phyloP scores from a whole-genome alignment of 1,140 invertebrate genomes.

The Mylabris phalerata region DNA sequence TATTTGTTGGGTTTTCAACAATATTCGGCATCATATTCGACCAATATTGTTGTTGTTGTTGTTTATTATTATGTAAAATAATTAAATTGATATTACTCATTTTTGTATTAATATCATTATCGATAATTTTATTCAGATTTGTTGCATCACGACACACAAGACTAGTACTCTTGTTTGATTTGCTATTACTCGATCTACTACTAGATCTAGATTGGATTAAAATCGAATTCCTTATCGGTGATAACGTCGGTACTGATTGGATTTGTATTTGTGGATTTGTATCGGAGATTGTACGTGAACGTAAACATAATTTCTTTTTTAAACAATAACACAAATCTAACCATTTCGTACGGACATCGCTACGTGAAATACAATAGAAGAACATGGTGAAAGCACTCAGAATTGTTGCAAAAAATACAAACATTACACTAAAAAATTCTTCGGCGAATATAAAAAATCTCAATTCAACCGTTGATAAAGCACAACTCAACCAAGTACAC shows the following conservation, averaged over 20 bases:
- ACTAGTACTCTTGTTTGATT: slow-evolving; percentile 35
- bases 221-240: slow-evolving; percentile 17
- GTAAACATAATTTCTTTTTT: slow-evolving; percentile 53
- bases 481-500: slow-evolving; percentile 66
- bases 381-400: slow-evolving; percentile 78
- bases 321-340: slow-evolving; percentile 55
- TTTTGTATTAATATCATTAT: slow-evolving; percentile 36
- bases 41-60: slow-evolving; percentile 53
- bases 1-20: slow-evolving; percentile 51
- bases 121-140: no score
- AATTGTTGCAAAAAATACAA: slow-evolving; percentile 60
- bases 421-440: slow-evolving; percentile 70
- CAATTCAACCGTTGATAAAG: slow-evolving; percentile 55
- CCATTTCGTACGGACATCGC: slow-evolving; percentile 74
- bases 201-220: slow-evolving; percentile 49
- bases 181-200: slow-evolving; percentile 54
- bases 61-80: slow-evolving; percentile 48
- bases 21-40: slow-evolving; percentile 63
- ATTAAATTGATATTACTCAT: slow-evolving; percentile 57
- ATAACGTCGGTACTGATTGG: slow-evolving; percentile 33
- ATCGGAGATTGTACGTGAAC: slow-evolving; percentile 59
- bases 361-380: slow-evolving; percentile 78
- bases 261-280: slow-evolving; percentile 47
- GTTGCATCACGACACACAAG: no score
- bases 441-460: slow-evolving; percentile 58